Percentiles rank a stretch among this genome's conserved stretches.
Conservation (phyloP, 2,113 vertebrate genomes). For the Petaurus breviceps region DNA sequence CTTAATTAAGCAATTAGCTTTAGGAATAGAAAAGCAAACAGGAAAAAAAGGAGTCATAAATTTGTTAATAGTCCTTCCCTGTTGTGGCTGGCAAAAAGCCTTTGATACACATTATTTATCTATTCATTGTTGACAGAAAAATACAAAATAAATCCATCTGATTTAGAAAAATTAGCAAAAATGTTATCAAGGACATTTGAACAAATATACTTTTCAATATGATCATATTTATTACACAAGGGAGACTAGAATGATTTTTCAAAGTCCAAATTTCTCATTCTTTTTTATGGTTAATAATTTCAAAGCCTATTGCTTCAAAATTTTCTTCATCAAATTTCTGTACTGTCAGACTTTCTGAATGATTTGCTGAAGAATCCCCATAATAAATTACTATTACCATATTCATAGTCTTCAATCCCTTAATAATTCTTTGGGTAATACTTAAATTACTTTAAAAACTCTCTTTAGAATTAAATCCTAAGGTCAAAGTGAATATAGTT, state of each 20-base stretch:
- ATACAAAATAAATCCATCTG: background rate
- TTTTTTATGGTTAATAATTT: conserved; percentile 45
- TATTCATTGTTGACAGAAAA: conserved; percentile 29
- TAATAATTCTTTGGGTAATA: conserved; percentile 80
- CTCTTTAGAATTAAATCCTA: conserved; percentile 76
- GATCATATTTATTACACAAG: background rate
- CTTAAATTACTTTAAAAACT: conserved; percentile 78
- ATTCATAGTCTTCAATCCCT: conserved; percentile 76
- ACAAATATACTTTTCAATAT: background rate
- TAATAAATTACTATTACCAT: conserved; percentile 71
- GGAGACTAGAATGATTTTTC: background rate
- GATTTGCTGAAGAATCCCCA: conserved; percentile 62
- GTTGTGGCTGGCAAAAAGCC: background rate
- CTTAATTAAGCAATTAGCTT: conserved; percentile 36
- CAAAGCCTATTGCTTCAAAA: conserved; percentile 18
- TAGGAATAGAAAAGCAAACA: conserved; percentile 40
- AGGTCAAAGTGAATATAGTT: conserved; percentile 76
- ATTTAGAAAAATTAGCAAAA: conserved; percentile 26
- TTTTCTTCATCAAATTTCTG: conserved; percentile 58
- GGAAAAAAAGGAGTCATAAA: conserved; percentile 19
- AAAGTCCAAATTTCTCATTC: background rate
- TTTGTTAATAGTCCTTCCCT: background rate
- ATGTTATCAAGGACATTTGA: background rate
- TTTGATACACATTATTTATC: background rate
- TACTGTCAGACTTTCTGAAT: conserved; percentile 54